phyloP scores from a whole-genome alignment of 2,888 invertebrate genomes.

The Ceraclea dissimilis region DNA sequence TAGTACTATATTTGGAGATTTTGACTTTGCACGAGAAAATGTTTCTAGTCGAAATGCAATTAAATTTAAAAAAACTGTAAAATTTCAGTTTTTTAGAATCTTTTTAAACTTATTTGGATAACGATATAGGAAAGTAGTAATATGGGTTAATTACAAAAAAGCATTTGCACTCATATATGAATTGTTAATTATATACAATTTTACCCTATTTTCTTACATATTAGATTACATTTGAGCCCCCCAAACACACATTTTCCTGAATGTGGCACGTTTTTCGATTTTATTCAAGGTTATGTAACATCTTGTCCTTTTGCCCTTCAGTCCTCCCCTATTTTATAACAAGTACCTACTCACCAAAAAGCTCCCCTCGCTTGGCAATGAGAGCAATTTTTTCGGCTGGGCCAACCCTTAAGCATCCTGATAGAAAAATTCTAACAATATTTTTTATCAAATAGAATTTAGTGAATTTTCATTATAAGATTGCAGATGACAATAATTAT shows the following conservation, averaged over 20 bases:
- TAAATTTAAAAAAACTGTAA: too few species aligned
- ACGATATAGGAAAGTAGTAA: too few species aligned
- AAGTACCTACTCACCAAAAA: constrained; percentile 1
- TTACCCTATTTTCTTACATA: neutral
- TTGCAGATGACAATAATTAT: too few species aligned
- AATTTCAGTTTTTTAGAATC: too few species aligned
- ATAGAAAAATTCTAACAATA: neutral
- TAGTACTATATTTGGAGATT: too few species aligned
- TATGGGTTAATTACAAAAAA: neutral
- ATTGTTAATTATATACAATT: neutral
- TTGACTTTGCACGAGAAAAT: too few species aligned
- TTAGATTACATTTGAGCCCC: constrained; percentile 5
- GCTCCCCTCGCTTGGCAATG: constrained; percentile 6
- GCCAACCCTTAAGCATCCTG: constrained; percentile 8
- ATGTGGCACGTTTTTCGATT: constrained; percentile 25
- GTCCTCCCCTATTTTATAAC: neutral
- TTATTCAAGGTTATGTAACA: constrained; percentile 24
- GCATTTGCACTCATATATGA: neutral
- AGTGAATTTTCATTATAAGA: too few species aligned
- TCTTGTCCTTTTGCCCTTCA: constrained; percentile 23
- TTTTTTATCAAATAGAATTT: neutral
- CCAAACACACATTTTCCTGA: constrained; percentile 16
- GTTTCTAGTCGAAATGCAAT: too few species aligned
- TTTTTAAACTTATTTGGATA: too few species aligned
- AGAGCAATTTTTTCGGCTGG: constrained; percentile 4